phyloP scores from a whole-genome alignment of 2,888 invertebrate species.

The Himalopsyche tibetana region DNA sequence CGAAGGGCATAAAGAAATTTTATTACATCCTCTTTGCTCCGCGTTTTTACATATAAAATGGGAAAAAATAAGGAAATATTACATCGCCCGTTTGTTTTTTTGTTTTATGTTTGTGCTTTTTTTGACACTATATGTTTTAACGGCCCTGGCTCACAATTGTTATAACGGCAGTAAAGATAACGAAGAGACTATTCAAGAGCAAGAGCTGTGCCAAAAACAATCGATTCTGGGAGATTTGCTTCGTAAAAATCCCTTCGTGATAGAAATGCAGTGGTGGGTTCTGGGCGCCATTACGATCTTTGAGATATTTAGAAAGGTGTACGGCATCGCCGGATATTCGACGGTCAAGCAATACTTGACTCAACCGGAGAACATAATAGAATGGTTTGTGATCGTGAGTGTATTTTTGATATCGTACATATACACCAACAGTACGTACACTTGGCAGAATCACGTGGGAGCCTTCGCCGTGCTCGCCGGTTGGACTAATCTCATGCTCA shows the following conservation, averaged over 20 bases:
- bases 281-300: conserved; percentile 86
- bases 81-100: conserved; percentile 86
- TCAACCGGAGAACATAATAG: conserved; percentile 90
- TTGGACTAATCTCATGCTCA: conserved; percentile 93
- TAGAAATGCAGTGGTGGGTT: conserved; percentile 91
- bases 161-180: conserved; percentile 88
- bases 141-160: conserved; percentile 89
- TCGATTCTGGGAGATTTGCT: conserved; percentile 86
- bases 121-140: conserved; percentile 88
- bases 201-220: conserved; percentile 86
- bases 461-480: conserved; percentile 90
- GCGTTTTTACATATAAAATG: conserved; percentile 92
- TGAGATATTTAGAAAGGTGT: conserved; percentile 87
- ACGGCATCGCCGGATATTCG: conserved; percentile 88
- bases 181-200: conserved; percentile 83
- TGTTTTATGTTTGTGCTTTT: conserved; percentile 88
- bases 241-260: conserved; percentile 84
- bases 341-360: conserved; percentile 88
- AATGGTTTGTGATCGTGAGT: conserved; percentile 91
- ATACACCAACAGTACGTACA: conserved; percentile 85
- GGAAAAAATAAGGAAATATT: conserved; percentile 93
- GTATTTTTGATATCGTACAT: conserved; percentile 90
- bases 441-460: conserved; percentile 92
- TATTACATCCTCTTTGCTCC: conserved; percentile 91
- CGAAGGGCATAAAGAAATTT: conserved; percentile 91